Conservation (phyloP, 2,113 vertebrate species). For the Chamaea fasciata region DNA sequence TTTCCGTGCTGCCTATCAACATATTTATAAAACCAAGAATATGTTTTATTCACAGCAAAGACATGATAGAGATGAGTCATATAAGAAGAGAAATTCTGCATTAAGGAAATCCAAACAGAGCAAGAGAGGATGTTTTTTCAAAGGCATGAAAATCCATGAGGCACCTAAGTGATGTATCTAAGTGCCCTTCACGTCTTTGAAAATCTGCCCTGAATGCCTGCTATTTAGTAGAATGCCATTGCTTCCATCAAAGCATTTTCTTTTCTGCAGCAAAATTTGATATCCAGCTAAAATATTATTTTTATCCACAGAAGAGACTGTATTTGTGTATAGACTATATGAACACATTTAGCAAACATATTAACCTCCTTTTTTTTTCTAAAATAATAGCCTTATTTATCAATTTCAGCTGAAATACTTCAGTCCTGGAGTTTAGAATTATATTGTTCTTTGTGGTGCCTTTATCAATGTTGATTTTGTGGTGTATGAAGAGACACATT, state of each 20-base stretch:
- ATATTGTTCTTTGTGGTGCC: neutral
- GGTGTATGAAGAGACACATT: neutral
- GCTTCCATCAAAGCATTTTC: neutral
- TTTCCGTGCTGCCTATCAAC: neutral
- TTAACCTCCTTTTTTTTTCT: neutral
- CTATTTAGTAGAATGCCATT: neutral
- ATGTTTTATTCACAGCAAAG: conserved; percentile 36
- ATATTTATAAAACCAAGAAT: conserved; percentile 9
- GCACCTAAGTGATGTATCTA: neutral
- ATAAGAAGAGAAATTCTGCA: neutral
- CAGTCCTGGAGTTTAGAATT: neutral
- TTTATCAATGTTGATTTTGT: neutral
- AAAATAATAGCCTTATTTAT: neutral
- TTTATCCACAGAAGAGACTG: neutral
- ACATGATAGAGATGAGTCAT: conserved; percentile 11
- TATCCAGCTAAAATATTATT: neutral
- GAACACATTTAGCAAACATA: neutral
- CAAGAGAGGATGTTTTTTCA: neutral
- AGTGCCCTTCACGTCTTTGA: neutral
- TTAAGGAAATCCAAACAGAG: neutral
- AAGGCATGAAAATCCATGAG: neutral
- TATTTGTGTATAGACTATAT: neutral
- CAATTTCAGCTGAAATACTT: neutral
- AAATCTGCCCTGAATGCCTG: neutral
- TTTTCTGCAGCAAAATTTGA: neutral